Evolutionary conservation across 1,140 invertebrate genomes (phyloP).

Genomic region (Hyles euphorbiae): DNA sequence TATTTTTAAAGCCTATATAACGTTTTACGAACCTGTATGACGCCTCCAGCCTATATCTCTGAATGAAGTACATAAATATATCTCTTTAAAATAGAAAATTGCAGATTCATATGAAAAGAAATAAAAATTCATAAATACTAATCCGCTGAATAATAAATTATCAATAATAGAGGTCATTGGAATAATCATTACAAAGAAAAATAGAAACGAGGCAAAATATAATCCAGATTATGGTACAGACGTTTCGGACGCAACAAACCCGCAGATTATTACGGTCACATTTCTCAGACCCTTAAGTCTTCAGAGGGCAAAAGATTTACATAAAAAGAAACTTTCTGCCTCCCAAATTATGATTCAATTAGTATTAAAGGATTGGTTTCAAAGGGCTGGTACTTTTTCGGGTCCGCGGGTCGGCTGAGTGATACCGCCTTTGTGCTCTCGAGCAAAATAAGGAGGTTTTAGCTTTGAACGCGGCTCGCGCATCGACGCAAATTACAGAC

Average conservation of each 20-base stretch:
- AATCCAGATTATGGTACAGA: constrained; percentile 43
- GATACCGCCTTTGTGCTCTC: constrained; percentile 65
- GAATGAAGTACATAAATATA: too few relatives aligned
- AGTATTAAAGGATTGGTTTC: constrained; percentile 72
- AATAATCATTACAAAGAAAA: constrained; percentile 1
- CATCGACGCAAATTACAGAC: constrained; percentile 51
- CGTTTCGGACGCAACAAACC: constrained; percentile 45
- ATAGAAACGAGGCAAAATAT: constrained; percentile 47
- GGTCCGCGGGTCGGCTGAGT: constrained; percentile 50
- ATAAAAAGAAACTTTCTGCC: constrained; percentile 72
- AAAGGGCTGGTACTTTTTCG: constrained; percentile 64
- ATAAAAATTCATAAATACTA: too few relatives aligned
- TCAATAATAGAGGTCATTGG: too few relatives aligned
- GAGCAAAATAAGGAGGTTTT: constrained; percentile 63
- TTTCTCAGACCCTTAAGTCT: constrained; percentile 57
- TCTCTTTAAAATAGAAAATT: too few relatives aligned
- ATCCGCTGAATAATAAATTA: too few relatives aligned
- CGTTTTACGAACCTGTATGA: too few relatives aligned
- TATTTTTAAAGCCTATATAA: too few relatives aligned
- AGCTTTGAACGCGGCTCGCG: constrained; percentile 50
- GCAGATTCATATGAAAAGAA: too few relatives aligned
- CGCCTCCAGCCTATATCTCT: too few relatives aligned
- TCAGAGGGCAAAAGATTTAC: constrained; percentile 64
- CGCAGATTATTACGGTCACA: constrained; percentile 54
- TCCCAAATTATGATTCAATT: constrained; percentile 73